A percentile compares a stretch with the other conserved stretches of the same genome.
Evolutionary conservation across 2,113 vertebrate species (phyloP).

Genomic region (Montifringilla adamsi): DNA sequence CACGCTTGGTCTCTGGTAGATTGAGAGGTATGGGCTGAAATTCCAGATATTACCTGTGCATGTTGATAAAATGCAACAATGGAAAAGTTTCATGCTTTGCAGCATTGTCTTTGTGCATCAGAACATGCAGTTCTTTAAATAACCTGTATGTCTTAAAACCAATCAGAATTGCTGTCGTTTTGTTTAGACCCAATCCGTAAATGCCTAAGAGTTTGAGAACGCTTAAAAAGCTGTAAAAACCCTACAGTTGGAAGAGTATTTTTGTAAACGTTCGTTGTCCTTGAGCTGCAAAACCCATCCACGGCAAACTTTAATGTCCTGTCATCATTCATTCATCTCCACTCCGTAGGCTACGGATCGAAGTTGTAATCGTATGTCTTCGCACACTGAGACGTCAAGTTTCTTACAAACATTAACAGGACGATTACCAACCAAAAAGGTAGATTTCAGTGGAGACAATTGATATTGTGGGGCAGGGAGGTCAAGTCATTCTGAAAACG

Average conservation of each 20-base stretch:
- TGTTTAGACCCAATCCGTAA: slow-evolving; percentile 33
- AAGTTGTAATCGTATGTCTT: slow-evolving; percentile 99
- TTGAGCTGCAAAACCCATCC: slow-evolving; percentile 62
- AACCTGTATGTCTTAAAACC: background rate
- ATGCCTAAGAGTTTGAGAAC: slow-evolving; percentile 19
- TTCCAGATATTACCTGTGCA: slow-evolving; percentile 28
- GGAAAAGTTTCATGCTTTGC: slow-evolving; percentile 77
- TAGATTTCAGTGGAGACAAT: slow-evolving; percentile 83
- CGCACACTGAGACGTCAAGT: slow-evolving; percentile 99
- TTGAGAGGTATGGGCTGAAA: slow-evolving; percentile 73
- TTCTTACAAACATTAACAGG: slow-evolving; percentile 99
- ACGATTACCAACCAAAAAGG: slow-evolving; percentile 99
- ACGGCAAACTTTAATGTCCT: slow-evolving; percentile 83
- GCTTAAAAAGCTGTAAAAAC: slow-evolving; percentile 25
- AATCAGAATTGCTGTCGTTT: background rate
- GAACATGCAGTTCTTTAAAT: slow-evolving; percentile 34
- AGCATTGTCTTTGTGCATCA: slow-evolving; percentile 62
- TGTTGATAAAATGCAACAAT: slow-evolving; percentile 28
- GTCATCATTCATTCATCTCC: slow-evolving; percentile 95
- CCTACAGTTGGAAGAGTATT: slow-evolving; percentile 27
- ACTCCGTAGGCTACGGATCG: slow-evolving; percentile 97
- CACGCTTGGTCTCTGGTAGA: background rate
- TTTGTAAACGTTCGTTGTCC: slow-evolving; percentile 52
- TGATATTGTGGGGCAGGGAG: slow-evolving; percentile 63
- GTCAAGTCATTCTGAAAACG: slow-evolving; percentile 45